Conservation (phyloP, 2,113 vertebrate genomes). For the Antechinus flavipes region DNA sequence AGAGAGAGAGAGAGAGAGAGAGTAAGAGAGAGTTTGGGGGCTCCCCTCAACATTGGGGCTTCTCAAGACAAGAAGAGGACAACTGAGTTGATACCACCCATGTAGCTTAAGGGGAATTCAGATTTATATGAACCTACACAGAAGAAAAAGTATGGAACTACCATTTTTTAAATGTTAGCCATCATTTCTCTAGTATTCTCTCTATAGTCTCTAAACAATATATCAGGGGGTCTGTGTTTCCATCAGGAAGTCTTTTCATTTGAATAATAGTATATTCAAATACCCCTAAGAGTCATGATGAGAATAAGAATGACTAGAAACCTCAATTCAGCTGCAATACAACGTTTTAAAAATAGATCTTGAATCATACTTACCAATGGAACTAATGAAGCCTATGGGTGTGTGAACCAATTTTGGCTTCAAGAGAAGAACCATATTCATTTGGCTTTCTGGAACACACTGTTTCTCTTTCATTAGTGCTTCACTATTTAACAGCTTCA, state of each 20-base stretch:
- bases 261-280: neutral
- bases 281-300: neutral
- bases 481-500: neutral
- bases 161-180: neutral
- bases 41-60: too few relatives aligned
- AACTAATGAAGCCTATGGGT: neutral
- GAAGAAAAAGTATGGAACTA: neutral
- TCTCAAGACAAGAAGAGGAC: neutral
- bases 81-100: neutral
- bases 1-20: too few relatives aligned
- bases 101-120: neutral
- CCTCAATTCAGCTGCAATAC: neutral
- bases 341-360: constrained; percentile 27
- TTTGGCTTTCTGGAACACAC: constrained; percentile 5
- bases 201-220: neutral
- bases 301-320: neutral
- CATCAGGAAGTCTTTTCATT: neutral
- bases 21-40: too few relatives aligned
- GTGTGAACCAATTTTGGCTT: neutral
- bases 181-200: neutral
- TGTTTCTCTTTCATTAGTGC: constrained; percentile 13
- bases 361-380: constrained; percentile 16
- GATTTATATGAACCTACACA: neutral
- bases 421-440: neutral
- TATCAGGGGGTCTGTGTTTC: neutral